Percentiles rank a stretch among this genome's conserved stretches.
These are phyloP conservation scores for Polypterus senegalus DNA, from an alignment of 2,113 vertebrate genomes.

Conservation along the genomic window DNA sequence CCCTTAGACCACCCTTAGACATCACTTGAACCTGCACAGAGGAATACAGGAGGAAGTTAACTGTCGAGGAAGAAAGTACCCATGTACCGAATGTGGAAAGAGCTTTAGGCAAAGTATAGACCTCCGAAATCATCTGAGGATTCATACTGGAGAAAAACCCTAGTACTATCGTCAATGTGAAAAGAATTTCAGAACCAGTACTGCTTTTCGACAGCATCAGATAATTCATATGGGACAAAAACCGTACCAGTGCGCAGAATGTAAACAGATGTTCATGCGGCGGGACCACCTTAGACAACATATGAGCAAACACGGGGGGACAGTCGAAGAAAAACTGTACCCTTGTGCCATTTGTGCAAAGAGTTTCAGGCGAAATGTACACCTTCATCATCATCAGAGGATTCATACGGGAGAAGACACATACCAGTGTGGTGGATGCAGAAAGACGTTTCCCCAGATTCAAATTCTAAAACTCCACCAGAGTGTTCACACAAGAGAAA, in stretches of 20 bases:
- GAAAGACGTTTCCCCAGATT: too few species aligned
- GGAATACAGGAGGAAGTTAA: neutral
- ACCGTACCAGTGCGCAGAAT: conserved; percentile 42
- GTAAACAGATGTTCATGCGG: conserved; percentile 48
- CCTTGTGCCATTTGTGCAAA: conserved; percentile 22
- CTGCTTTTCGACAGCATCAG: conserved; percentile 32
- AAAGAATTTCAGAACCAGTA: conserved; percentile 35
- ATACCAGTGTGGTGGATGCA: too few species aligned
- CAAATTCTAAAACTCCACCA: too few species aligned
- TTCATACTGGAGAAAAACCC: conserved; percentile 32
- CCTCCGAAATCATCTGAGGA: conserved; percentile 51
- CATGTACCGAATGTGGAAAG: conserved; percentile 63
- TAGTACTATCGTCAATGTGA: conserved; percentile 52
- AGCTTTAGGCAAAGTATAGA: conserved; percentile 50
- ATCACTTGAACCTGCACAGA: neutral
- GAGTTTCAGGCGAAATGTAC: too few species aligned
- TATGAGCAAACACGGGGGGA: conserved; percentile 29
- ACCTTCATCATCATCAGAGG: too few species aligned
- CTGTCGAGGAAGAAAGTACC: conserved; percentile 33
- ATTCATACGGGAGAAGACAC: too few species aligned
- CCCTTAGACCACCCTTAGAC: neutral
- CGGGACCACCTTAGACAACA: conserved; percentile 44
- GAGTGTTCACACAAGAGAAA: too few species aligned
- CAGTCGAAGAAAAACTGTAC: conserved; percentile 24
- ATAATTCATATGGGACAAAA: conserved; percentile 40